Evolutionary conservation across 2,113 vertebrate genomes (phyloP), one percentile per base, ranked within the genome.

Genomic region (Melanerpes formicivorus): DNA sequence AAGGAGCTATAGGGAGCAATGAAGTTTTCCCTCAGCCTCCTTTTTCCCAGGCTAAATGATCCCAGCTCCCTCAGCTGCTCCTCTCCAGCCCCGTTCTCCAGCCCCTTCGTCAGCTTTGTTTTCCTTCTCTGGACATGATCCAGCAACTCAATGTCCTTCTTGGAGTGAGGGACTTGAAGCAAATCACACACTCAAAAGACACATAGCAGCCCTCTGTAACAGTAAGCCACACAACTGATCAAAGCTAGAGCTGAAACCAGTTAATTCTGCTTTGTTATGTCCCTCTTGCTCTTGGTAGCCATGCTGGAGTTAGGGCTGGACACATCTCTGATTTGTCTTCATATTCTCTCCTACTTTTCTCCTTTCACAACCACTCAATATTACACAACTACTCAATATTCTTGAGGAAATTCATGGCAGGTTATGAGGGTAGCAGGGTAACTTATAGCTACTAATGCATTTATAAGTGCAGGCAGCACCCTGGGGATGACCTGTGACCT

Each of bases 401-500:
- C 77, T 88, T n/a, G 75, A 59, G 37, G 18, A 84, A 89, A 67
- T 92, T 82, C 32, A 91, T 32, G 19, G 22, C 37, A 81, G 34
- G 25, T 7, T 82, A 82, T 15, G 50, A 92, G 42, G 13, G 63
- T 73, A 81, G 50, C 40, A 80, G 29, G 58, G 32, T 84, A 95
- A 95, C 46, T 93, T 90, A 76, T 4, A 85, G 66, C 9, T 22
- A 74, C 59, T 92, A 94, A 84, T 44, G 27, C 11, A 88, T 83
- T 92, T 86, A 86, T 87, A 85, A 92, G 54, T 37, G 55, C 60
- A 95, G 56, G 11, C 50, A 70, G 46, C 62, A 89, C 84, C 87
- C 90, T 67, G 40, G 72, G 79, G 76, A 95, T 94, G 81, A 95
- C 95, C 87, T 80, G 85, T 79, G 63, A 95, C 90, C 86, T 96